These are phyloP conservation scores for Sparus aurata DNA, from an alignment of 2,797 vertebrate species.

Conservation along the genomic window DNA sequence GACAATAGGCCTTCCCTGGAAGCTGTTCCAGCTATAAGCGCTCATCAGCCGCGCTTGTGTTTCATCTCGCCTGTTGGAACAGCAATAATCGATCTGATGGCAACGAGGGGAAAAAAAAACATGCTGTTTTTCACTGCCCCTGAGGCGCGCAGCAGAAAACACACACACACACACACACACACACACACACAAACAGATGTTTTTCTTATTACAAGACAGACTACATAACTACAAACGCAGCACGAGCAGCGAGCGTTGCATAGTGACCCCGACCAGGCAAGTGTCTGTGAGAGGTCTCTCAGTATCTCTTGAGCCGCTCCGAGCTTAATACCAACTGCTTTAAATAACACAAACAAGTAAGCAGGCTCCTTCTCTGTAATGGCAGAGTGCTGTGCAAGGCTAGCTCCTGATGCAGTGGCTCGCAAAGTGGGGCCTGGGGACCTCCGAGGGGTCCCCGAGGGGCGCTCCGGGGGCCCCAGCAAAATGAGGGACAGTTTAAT, in stretches of 20 bases:
- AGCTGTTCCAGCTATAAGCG: slow-evolving; percentile 53
- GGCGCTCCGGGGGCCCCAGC: slow-evolving; percentile 32
- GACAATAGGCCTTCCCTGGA: slow-evolving; percentile 38
- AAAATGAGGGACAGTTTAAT: slow-evolving; percentile 62
- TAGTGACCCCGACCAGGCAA: slow-evolving; percentile 5
- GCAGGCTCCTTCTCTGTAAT: slow-evolving; percentile 8
- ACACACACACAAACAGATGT: slow-evolving; percentile 48
- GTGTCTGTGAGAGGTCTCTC: slow-evolving; percentile 1
- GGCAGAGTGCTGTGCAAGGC: slow-evolving; percentile 24
- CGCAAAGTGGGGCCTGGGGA: slow-evolving; percentile 37
- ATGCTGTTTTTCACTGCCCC: slow-evolving; percentile 65
- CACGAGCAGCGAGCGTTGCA: slow-evolving; percentile 10
- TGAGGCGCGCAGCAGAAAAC: slow-evolving; percentile 47
- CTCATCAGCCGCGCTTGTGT: slow-evolving; percentile 47
- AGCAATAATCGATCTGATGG: slow-evolving; percentile 71
- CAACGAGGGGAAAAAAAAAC: slow-evolving; percentile 61
- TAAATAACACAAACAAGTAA: slow-evolving; percentile 17
- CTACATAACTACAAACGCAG: slow-evolving; percentile 42
- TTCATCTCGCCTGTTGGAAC: slow-evolving; percentile 65
- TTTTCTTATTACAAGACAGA: slow-evolving; percentile 38
- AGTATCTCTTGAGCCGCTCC: neutral
- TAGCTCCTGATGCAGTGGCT: slow-evolving; percentile 25
- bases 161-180: too few species aligned
- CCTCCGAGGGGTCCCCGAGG: slow-evolving; percentile 35
- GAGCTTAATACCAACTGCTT: neutral